phyloP scores from a whole-genome alignment of 2,113 vertebrate species.

The Brachionichthys hirsutus region DNA sequence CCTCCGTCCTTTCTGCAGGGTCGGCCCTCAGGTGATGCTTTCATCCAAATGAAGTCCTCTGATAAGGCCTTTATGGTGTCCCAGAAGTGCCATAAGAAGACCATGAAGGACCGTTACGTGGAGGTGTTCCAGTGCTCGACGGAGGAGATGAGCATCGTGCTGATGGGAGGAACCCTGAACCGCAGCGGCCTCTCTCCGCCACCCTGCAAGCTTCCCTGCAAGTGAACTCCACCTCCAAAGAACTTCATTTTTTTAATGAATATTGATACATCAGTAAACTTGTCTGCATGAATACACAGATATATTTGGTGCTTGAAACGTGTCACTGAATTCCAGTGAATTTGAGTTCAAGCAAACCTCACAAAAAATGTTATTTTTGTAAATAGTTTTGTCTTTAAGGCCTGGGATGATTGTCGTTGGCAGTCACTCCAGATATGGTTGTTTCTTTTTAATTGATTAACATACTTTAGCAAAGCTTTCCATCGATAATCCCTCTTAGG shows the following conservation, averaged over 20 bases:
- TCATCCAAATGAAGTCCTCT: slow-evolving; percentile 95
- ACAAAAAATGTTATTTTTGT: too few relatives aligned
- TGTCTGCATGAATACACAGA: too few relatives aligned
- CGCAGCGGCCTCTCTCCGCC: slow-evolving; percentile 96
- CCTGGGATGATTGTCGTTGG: too few relatives aligned
- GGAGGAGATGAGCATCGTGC: slow-evolving; percentile 97
- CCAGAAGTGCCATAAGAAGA: slow-evolving; percentile 96
- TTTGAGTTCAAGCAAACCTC: too few relatives aligned
- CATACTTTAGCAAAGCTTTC: too few relatives aligned
- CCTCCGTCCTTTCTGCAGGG: slow-evolving; percentile 73
- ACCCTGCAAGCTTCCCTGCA: slow-evolving; percentile 97
- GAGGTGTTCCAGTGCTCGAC: slow-evolving; percentile 98
- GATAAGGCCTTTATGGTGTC: slow-evolving; percentile 90
- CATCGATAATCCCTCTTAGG: not conserved
- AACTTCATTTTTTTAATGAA: too few relatives aligned
- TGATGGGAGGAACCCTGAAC: slow-evolving; percentile 96
- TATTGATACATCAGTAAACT: too few relatives aligned
- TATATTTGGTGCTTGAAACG: too few relatives aligned
- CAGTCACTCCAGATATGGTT: not conserved
- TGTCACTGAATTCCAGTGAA: too few relatives aligned
- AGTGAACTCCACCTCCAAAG: slow-evolving; percentile 63
- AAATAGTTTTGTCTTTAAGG: too few relatives aligned
- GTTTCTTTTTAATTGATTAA: too few relatives aligned
- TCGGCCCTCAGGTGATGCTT: slow-evolving; percentile 92
- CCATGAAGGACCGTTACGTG: slow-evolving; percentile 97